phyloP scores from a whole-genome alignment of 1,140 invertebrate genomes.

The Idris sp. region DNA sequence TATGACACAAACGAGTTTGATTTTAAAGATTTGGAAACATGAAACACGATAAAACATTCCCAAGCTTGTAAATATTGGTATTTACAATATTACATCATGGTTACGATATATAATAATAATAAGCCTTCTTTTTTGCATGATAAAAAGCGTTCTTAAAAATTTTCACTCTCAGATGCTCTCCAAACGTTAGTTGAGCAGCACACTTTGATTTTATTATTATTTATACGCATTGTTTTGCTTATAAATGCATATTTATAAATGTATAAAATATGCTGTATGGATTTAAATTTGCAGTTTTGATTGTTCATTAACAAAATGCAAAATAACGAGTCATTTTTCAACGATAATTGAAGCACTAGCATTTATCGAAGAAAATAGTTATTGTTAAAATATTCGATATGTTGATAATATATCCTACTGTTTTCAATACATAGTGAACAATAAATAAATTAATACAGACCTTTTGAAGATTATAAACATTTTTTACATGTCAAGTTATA shows the following conservation, averaged over 20 bases:
- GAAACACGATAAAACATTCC: conserved; percentile 41
- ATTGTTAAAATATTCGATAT: conserved; percentile 14
- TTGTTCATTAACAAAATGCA: conserved; percentile 14
- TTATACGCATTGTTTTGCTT: no score
- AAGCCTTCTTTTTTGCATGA: conserved; percentile 4
- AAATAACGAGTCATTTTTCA: conserved; percentile 2
- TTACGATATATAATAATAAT: no score
- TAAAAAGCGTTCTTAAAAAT: conserved; percentile 7
- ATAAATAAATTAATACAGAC: conserved; percentile 32
- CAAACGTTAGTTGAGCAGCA: background rate
- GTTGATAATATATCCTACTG: conserved; percentile 17
- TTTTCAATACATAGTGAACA: conserved; percentile 11
- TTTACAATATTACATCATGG: conserved; percentile 35
- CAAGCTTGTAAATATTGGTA: conserved; percentile 22
- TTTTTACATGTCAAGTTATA: no score
- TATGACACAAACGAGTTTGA: conserved; percentile 40
- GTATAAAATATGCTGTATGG: no score
- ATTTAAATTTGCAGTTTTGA: conserved; percentile 38
- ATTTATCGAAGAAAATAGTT: no score
- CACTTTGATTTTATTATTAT: no score
- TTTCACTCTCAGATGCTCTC: conserved; percentile 18
- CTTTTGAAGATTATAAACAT: no score
- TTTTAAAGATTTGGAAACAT: conserved; percentile 33
- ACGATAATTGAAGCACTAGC: no score
- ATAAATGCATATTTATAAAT: no score